Evolutionary conservation across 1,140 invertebrate species (phyloP).

Genomic region (Caenorhabditis brenneri): DNA sequence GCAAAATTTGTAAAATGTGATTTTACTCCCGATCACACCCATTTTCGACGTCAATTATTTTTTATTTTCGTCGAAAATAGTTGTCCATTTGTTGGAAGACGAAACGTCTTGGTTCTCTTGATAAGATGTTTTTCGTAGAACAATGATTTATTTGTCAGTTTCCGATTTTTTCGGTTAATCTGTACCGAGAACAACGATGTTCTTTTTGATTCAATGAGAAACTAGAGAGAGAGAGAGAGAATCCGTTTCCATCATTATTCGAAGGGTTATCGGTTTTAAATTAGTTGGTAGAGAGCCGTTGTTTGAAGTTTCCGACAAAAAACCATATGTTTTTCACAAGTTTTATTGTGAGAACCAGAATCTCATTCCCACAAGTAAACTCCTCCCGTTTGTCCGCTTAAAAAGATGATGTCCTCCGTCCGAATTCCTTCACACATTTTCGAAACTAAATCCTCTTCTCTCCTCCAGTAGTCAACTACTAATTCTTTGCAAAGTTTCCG

Average conservation of each 20-base stretch:
- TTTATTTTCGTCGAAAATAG: neutral
- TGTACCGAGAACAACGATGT: neutral
- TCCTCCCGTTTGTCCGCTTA: neutral
- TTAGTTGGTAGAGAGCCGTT: too few relatives aligned
- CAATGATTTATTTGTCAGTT: neutral
- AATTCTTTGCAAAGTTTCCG: slow-evolving; percentile 27
- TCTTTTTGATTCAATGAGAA: neutral
- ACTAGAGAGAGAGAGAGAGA: too few relatives aligned
- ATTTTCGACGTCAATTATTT: neutral
- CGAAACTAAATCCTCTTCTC: slow-evolving; percentile 10
- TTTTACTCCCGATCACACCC: neutral
- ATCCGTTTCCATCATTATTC: too few relatives aligned
- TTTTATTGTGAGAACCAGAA: neutral
- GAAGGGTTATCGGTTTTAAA: too few relatives aligned
- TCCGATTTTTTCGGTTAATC: neutral
- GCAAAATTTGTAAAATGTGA: too few relatives aligned
- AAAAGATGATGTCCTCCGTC: neutral
- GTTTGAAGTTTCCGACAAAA: too few relatives aligned
- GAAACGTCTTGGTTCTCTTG: neutral
- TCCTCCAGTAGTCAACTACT: neutral
- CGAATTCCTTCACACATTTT: neutral
- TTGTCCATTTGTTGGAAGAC: neutral
- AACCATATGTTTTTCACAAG: neutral
- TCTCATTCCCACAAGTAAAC: neutral
- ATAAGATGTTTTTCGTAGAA: neutral